Conservation (phyloP, 2,888 invertebrate genomes). For the Furcula furcula region DNA sequence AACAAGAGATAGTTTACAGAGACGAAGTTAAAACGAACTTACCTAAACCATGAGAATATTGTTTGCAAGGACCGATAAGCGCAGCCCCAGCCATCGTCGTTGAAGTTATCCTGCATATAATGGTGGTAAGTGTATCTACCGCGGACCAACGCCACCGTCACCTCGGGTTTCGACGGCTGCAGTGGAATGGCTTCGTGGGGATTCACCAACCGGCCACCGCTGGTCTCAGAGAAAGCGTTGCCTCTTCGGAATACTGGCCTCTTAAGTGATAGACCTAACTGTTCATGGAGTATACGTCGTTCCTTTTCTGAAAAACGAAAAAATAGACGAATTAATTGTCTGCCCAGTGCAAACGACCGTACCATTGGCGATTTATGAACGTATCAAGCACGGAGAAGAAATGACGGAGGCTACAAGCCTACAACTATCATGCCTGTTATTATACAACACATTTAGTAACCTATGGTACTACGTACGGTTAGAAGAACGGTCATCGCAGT, state of each 20-base stretch:
- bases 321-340: not conserved
- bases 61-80: slow-evolving; percentile 99
- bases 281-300: slow-evolving; percentile 86
- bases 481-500: no score
- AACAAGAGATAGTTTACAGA: no score
- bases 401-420: no score
- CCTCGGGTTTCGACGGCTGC: slow-evolving; percentile 49
- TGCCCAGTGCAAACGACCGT: no score
- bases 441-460: no score
- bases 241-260: slow-evolving; percentile 89
- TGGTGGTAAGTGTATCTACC: slow-evolving; percentile 97
- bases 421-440: no score
- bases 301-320: slow-evolving; percentile 74
- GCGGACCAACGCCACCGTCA: slow-evolving; percentile 80
- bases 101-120: slow-evolving; percentile 96
- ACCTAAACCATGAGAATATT: slow-evolving; percentile 96
- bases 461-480: no score
- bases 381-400: no score
- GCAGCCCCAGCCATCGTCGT: slow-evolving; percentile 99
- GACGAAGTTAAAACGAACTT: slow-evolving; percentile 35
- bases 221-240: slow-evolving; percentile 83
- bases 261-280: slow-evolving; percentile 84
- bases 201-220: slow-evolving; percentile 84
- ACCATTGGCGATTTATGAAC: no score
- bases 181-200: slow-evolving; percentile 85